Evolutionary conservation across 2,113 vertebrate species (phyloP).

Genomic region (Prionailurus viverrinus): DNA sequence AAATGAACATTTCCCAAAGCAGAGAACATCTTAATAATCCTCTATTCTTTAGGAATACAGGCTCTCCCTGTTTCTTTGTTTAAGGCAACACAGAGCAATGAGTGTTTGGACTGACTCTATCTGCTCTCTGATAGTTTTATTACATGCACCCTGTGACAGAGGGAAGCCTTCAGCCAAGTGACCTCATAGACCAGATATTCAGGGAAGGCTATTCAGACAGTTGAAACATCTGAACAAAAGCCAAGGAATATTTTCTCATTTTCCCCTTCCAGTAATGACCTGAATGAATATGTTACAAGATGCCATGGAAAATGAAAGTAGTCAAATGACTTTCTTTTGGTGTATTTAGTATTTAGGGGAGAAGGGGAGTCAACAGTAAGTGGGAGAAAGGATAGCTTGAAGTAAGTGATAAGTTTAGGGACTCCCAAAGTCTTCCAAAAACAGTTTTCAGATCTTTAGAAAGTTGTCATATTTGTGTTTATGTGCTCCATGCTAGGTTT

Average conservation of each 20-base stretch:
- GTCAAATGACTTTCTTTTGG: background rate
- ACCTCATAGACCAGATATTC: slow-evolving; percentile 62
- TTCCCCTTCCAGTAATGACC: background rate
- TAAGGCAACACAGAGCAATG: slow-evolving; percentile 54
- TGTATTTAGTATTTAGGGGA: background rate
- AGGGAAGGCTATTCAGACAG: slow-evolving; percentile 41
- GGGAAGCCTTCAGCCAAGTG: slow-evolving; percentile 64
- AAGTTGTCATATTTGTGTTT: background rate
- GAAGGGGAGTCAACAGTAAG: background rate
- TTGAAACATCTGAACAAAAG: slow-evolving; percentile 62
- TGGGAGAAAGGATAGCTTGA: background rate
- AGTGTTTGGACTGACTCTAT: slow-evolving; percentile 55
- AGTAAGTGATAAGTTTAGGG: background rate
- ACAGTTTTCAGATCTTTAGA: background rate
- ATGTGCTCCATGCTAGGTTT: slow-evolving; percentile 38
- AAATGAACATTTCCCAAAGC: slow-evolving; percentile 51
- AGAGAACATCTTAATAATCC: slow-evolving; percentile 49
- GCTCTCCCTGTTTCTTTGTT: slow-evolving; percentile 66
- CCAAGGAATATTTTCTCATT: slow-evolving; percentile 48
- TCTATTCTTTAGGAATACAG: slow-evolving; percentile 68
- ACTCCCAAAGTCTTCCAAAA: background rate
- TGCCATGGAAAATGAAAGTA: background rate
- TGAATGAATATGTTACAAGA: background rate
- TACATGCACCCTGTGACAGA: background rate
- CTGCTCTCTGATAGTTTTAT: slow-evolving; percentile 64